These are phyloP conservation scores for Ladona fulva DNA, from an alignment of 1,140 invertebrate genomes.

Conservation along the genomic window DNA sequence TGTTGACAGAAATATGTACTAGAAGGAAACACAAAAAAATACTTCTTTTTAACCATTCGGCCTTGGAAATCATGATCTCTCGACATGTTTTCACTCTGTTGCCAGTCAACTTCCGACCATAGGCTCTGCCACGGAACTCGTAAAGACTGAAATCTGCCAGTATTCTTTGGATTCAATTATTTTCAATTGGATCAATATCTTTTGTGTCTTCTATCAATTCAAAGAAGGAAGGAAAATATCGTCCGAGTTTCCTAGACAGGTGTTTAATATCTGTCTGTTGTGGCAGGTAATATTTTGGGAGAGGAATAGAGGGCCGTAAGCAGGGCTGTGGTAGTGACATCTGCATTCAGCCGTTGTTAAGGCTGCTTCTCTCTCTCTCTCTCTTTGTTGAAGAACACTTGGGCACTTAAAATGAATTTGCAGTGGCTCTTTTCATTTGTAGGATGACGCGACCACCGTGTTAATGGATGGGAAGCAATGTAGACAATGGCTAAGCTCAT, in stretches of 20 bases:
- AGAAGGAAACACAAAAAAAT: neutral
- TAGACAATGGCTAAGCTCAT: neutral
- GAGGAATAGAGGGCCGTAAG: neutral
- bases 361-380: slow-evolving; percentile 2
- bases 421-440: neutral
- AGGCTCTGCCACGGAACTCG: neutral
- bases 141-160: slow-evolving; percentile 9
- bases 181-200: neutral
- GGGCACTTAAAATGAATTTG: neutral
- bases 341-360: neutral
- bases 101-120: neutral
- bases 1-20: neutral
- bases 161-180: neutral
- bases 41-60: neutral
- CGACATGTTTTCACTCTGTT: neutral
- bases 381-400: slow-evolving; percentile 5
- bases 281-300: neutral
- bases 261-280: neutral
- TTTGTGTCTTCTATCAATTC: neutral
- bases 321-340: neutral
- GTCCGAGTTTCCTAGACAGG: neutral
- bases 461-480: neutral
- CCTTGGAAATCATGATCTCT: neutral
- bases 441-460: neutral
- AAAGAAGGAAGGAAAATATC: neutral